Percentiles rank a stretch among this genome's conserved stretches.
Evolutionary conservation across 23 tunicate species (phyloP).

Genomic region (Oikopleura dioica): DNA sequence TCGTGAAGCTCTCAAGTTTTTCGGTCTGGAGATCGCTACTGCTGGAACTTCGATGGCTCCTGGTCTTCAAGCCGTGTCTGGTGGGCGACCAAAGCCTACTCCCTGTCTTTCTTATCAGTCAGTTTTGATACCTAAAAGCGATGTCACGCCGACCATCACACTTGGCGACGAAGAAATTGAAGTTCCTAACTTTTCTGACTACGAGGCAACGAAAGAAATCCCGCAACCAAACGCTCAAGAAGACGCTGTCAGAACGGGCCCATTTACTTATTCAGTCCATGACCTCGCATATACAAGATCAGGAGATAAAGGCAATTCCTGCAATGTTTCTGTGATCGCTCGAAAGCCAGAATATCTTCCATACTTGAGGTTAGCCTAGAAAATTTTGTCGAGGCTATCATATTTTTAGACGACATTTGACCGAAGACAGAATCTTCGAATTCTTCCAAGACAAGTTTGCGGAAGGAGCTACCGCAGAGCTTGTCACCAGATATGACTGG

Average conservation of each 20-base stretch:
- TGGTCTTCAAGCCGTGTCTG: conserved; percentile 56
- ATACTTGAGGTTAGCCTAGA: no score
- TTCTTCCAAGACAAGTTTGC: conserved; percentile 49
- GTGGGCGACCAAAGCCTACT: conserved; percentile 54
- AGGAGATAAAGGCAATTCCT: conserved; percentile 71
- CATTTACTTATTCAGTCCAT: conserved; percentile 22
- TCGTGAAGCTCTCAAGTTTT: neutral
- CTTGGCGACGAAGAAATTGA: neutral
- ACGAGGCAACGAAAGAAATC: neutral
- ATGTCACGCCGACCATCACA: conserved; percentile 22
- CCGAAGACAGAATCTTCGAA: conserved; percentile 31
- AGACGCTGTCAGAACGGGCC: conserved; percentile 15
- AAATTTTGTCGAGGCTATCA: no score
- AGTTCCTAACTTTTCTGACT: conserved; percentile 3
- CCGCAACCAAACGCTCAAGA: neutral
- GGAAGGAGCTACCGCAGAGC: conserved; percentile 4
- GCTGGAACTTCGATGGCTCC: conserved; percentile 43
- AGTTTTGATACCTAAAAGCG: conserved; percentile 31
- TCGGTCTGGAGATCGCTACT: neutral
- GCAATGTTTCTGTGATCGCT: conserved; percentile 61
- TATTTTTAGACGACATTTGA: conserved; percentile 34
- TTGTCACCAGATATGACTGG: conserved; percentile 35
- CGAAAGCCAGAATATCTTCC: conserved; percentile 58
- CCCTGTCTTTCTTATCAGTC: conserved; percentile 53
- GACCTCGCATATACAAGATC: conserved; percentile 54